Evolutionary conservation across 1,140 invertebrate species (phyloP).

Genomic region (Drosophila pseudoobscura): DNA sequence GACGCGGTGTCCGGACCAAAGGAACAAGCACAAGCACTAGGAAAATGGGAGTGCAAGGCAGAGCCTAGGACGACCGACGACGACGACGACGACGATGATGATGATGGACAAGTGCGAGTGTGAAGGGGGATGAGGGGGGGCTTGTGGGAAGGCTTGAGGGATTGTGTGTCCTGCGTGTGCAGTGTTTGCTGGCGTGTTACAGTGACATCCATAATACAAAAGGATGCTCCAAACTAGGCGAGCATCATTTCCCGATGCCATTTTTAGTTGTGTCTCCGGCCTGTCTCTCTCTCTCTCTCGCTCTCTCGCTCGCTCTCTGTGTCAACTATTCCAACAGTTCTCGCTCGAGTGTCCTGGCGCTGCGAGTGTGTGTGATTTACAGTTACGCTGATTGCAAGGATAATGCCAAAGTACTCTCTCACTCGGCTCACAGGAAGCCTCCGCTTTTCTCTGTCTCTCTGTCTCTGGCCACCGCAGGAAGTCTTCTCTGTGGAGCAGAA

Average conservation of each 20-base stretch:
- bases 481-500: conserved; percentile 19
- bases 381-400: conserved; percentile 76
- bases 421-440: not conserved
- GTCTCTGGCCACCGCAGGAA: conserved; percentile 18
- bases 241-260: conserved; percentile 76
- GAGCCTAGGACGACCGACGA: conserved; percentile 1
- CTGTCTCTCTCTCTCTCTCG: conserved; percentile 8
- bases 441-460: too few relatives aligned
- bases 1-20: conserved; percentile 44
- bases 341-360: conserved; percentile 18
- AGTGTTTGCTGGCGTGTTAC: conserved; percentile 71
- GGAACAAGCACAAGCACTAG: not conserved
- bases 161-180: conserved; percentile 63
- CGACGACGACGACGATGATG: conserved; percentile 2
- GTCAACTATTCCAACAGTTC: conserved; percentile 64
- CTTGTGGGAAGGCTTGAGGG: too few relatives aligned
- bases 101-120: not conserved
- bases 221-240: conserved; percentile 67
- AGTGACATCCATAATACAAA: conserved; percentile 80
- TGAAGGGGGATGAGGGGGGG: too few relatives aligned
- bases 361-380: conserved; percentile 66
- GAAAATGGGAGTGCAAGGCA: conserved; percentile 10
- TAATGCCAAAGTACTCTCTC: conserved; percentile 58
- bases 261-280: conserved; percentile 50
- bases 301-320: conserved; percentile 1